Evolutionary conservation across 2,797 vertebrate genomes (phyloP).

Genomic region (Columba guinea): DNA sequence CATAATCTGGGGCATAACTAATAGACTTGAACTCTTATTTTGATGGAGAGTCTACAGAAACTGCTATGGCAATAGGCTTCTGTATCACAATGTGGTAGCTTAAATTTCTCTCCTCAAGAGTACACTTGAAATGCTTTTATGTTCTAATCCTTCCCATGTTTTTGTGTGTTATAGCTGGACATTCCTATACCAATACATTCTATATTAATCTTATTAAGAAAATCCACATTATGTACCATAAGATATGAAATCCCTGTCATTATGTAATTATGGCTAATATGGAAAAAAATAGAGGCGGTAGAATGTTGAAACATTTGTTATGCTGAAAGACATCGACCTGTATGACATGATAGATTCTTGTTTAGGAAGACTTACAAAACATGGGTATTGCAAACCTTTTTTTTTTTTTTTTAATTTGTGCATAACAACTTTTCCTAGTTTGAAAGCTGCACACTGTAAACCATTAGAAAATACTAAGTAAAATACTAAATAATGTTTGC

Average conservation of each 20-base stretch:
- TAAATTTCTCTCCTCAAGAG: not conserved
- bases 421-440: accelerated
- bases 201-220: not conserved
- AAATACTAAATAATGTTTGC: not conserved
- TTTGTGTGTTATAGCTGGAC: not conserved
- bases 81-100: not conserved
- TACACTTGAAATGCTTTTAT: not conserved
- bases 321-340: not conserved
- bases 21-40: not conserved
- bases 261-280: not conserved
- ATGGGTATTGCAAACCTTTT: not conserved
- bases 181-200: not conserved
- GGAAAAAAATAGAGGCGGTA: not conserved
- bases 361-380: not conserved
- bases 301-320: not conserved
- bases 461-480: not conserved
- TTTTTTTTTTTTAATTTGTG: not conserved
- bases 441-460: not conserved
- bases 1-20: not conserved
- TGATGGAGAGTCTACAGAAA: not conserved
- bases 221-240: not conserved
- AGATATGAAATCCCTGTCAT: not conserved
- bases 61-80: not conserved
- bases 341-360: not conserved
- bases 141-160: not conserved